Percentiles rank a stretch among this genome's conserved stretches.
These are phyloP conservation scores for Caenorhabditis afra DNA, from an alignment of 2,888 invertebrate species.

Conservation along the genomic window DNA sequence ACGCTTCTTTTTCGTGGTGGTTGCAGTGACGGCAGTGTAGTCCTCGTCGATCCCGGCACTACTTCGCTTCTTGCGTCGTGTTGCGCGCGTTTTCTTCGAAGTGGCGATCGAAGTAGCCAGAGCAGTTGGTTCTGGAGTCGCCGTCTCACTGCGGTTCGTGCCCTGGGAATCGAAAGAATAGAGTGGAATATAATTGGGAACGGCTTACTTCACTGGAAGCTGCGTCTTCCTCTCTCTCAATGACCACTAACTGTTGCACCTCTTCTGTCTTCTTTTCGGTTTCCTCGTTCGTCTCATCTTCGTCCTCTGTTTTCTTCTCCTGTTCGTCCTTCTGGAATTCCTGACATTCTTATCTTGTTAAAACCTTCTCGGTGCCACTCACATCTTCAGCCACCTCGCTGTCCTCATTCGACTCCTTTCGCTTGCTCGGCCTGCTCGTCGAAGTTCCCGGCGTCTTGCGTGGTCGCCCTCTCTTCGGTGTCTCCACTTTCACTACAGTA, in stretches of 20 bases:
- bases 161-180: conserved; percentile 23
- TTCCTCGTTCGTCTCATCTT: conserved; percentile 48
- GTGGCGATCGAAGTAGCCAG: conserved; percentile 19
- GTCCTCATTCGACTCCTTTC: conserved; percentile 33
- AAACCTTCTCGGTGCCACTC: background rate
- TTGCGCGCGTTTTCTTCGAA: conserved; percentile 36
- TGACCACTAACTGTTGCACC: background rate
- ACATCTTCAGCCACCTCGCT: conserved; percentile 47
- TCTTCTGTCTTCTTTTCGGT: conserved; percentile 33
- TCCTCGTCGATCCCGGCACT: conserved; percentile 24
- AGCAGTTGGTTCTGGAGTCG: conserved; percentile 51
- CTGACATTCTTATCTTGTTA: too few relatives aligned
- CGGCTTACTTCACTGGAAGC: conserved; percentile 56
- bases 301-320: conserved; percentile 59
- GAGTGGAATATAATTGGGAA: background rate
- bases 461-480: conserved; percentile 43
- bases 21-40: conserved; percentile 8
- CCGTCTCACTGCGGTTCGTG: conserved; percentile 49
- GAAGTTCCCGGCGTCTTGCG: conserved; percentile 35
- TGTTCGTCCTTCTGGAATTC: conserved; percentile 50
- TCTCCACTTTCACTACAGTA: conserved; percentile 1
- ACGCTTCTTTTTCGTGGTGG: conserved; percentile 31
- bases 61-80: conserved; percentile 41
- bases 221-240: conserved; percentile 56
- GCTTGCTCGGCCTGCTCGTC: conserved; percentile 16